Evolutionary conservation across 2,113 vertebrate genomes (phyloP), one percentile per base, ranked within the genome.

Genomic region (Petromus typicus): DNA sequence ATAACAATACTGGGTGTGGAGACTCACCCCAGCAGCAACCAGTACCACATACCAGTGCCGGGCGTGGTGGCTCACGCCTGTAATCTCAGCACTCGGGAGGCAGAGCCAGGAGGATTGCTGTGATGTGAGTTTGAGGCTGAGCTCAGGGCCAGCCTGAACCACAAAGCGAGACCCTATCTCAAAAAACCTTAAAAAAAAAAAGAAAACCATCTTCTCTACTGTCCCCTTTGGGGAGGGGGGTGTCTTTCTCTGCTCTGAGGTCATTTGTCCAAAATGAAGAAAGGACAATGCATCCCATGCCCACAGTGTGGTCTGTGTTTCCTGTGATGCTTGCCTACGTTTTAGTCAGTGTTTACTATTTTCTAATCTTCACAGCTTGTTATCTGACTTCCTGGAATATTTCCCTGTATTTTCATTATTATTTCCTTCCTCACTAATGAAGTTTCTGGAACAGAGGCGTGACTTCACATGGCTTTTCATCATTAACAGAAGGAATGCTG

Each of bases 381-480:
- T 80, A 92, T 86, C 73, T 81, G 86, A 88, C 75, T 61, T 57
- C 59, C 57, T 95, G 86, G 80, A 86, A 80, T 37, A 73, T 76
- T 76, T 91, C 57, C 82, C 40, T 5, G 0, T 43, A 40, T 32
- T 59, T 84, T 66, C 56, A 66, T 79, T 79, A 93, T 82, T 76
- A 81, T 79, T 96, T 90, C 84, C 93, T 71, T 80, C 67, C 43
- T 73, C 0, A 7, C 32, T 84, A 84, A 85, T 71, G 75, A 96
- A 76, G 71, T 92, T 95, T 96, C 93, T 96, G 89, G 75, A 94
- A 89, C 57, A 82, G 51, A 94, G 64, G 30, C 67, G 57, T 54
- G 64, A 48, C 94, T 82, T 89, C 48, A 66, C 51, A 86, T 37
- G 67, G 59, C 54, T 76, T 95, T 76, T 92, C 73, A 93, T 97